Base-by-base conservation (phyloP, 2,888 invertebrate genomes). In the Hydropsyche betteni region DNA sequence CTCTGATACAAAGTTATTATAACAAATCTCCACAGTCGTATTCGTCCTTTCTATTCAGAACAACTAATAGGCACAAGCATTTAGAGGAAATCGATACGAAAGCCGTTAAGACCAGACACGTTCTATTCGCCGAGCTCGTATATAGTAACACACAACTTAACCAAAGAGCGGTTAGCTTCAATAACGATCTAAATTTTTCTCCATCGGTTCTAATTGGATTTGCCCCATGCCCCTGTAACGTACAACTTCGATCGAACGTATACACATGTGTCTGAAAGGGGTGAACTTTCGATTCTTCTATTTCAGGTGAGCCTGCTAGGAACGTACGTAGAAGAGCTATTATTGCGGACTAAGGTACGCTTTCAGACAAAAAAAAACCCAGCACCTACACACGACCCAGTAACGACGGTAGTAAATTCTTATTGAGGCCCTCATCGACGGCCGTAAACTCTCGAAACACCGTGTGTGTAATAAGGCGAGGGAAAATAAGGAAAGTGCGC, bases 171-270 rank as follows among this genome's bases (percentile, higher is more conserved):
- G 53, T 53, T 53, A 53, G 58, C 58, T 58, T 24, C 36, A 64
- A 64, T 64, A 64, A 64, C 36, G 64, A 64, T 64, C 34, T 34
- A 34, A 64, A 64, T 64, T 64, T 64, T 64, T 64, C 64, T 64
- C 64, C 36, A 64, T 64, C 64, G 64, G 3, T n/a, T 64, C 64
- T 64, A 64, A 64, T 64, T 64, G 64, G 64, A 64, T 64, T 64
- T 36, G 36, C 55, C 24, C 24, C 16, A 55, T 14, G 10, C 24
- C 36, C 34, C 36, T 24, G 8, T 16, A 58, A 24, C 24, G 24
- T 24, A 24, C 24, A 24, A 16, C 16, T 58, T 24, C 24, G 16
- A 58, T 44, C 10, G 2, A 4, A 44, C 44, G 10, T 10, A 44
- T 44, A 44, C 44, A 16, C 55, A 14, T 24, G 24, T 24, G 24